Conservation (phyloP, 2,797 vertebrate species). For the Diglossa cyanea region DNA sequence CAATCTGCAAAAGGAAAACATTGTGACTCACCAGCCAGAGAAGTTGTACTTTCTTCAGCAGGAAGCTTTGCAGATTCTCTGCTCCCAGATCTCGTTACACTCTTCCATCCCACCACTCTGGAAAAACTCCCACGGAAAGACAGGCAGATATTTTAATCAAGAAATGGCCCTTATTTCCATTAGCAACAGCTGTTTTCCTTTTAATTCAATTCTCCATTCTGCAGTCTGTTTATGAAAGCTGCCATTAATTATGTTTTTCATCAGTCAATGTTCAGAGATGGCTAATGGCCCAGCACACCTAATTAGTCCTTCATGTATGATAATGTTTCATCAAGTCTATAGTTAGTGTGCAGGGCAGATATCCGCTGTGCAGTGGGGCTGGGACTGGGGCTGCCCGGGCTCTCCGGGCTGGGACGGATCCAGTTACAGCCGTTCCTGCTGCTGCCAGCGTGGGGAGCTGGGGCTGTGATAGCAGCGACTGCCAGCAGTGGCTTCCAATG, state of each 20-base stretch:
- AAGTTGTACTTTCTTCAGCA: slow-evolving; percentile 38
- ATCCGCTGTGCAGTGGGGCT: background rate
- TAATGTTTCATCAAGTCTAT: slow-evolving; percentile 62
- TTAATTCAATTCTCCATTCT: slow-evolving; percentile 54
- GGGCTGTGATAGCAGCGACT: background rate
- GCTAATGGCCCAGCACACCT: slow-evolving; percentile 67
- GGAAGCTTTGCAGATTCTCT: slow-evolving; percentile 53
- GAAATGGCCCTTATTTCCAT: slow-evolving; percentile 64
- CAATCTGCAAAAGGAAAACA: slow-evolving; percentile 32
- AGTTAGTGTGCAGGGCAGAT: slow-evolving; percentile 15
- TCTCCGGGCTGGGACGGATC: background rate
- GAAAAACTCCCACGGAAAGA: slow-evolving; percentile 55
- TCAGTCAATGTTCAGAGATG: slow-evolving; percentile 66
- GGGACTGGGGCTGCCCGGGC: background rate
- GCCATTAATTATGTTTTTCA: slow-evolving; percentile 68
- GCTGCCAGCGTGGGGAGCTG: slow-evolving; percentile 24
- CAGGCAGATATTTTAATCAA: slow-evolving; percentile 63
- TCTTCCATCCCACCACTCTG: slow-evolving; percentile 42
- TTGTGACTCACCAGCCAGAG: slow-evolving; percentile 18
- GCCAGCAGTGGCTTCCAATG: background rate
- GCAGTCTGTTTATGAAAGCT: slow-evolving; percentile 41
- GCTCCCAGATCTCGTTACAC: slow-evolving; percentile 45
- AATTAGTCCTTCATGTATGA: slow-evolving; percentile 71
- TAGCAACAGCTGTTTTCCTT: slow-evolving; percentile 63
- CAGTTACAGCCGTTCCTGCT: background rate